Conservation (phyloP, 2,888 invertebrate genomes). For the Tetanocera ferruginea region DNA sequence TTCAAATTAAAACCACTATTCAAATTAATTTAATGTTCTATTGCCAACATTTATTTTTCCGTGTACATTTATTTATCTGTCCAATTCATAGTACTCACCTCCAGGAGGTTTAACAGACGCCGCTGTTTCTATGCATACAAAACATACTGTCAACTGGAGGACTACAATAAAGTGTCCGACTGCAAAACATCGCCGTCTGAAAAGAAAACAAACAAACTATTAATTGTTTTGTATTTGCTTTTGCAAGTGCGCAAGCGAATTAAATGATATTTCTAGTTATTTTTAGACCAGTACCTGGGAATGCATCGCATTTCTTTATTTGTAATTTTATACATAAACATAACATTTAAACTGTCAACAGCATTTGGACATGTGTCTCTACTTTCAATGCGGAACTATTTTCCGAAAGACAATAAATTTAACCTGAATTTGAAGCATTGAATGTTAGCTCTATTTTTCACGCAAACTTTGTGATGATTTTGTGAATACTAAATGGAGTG, state of each 20-base stretch:
- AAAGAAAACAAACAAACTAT: constrained; percentile 35
- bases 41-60: background rate
- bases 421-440: background rate
- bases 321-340: background rate
- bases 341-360: constrained; percentile 7
- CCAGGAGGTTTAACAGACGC: constrained; percentile 45
- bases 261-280: background rate
- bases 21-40: no score
- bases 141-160: constrained; percentile 41
- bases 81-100: constrained; percentile 44
- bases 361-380: background rate
- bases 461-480: background rate
- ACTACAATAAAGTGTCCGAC: constrained; percentile 38
- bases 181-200: constrained; percentile 36
- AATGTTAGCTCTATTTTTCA: background rate
- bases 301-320: background rate
- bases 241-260: background rate
- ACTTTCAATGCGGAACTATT: background rate
- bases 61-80: background rate
- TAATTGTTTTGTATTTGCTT: constrained; percentile 4
- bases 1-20: background rate
- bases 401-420: background rate
- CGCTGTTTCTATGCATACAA: constrained; percentile 42
- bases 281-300: constrained; percentile 6
- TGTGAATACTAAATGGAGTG: background rate